Conservation (phyloP, 1,140 invertebrate species). For the Triops cancriformis region DNA sequence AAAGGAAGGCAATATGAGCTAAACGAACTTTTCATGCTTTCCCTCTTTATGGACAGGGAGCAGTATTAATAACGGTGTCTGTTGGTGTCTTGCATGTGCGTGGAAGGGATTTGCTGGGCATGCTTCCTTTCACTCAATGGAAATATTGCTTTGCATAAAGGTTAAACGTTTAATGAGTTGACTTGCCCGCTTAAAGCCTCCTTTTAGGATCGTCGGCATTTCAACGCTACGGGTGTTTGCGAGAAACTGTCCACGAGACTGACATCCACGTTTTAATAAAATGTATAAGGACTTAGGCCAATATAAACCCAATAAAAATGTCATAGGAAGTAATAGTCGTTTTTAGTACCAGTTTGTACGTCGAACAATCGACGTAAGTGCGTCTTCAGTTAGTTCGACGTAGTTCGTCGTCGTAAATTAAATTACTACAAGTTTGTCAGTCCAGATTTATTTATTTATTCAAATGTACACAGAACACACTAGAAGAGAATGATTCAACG, state of each 20-base stretch:
- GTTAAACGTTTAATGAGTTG: neutral
- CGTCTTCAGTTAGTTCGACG: too few relatives aligned
- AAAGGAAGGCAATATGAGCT: too few relatives aligned
- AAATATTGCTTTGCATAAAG: neutral
- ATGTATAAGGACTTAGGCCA: too few relatives aligned
- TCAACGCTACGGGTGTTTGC: neutral
- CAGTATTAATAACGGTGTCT: neutral
- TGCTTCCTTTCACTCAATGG: neutral
- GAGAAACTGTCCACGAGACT: neutral
- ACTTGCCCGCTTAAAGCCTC: neutral
- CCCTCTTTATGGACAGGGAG: neutral
- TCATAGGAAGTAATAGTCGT: too few relatives aligned
- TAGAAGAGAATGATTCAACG: neutral
- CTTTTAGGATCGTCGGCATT: neutral
- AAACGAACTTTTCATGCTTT: too few relatives aligned
- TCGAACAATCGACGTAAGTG: too few relatives aligned
- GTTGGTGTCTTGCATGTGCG: neutral
- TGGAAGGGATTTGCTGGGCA: neutral
- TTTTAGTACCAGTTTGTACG: too few relatives aligned
- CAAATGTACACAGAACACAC: neutral
- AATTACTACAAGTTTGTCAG: neutral
- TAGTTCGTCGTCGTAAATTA: too few relatives aligned
- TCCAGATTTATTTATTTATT: neutral
- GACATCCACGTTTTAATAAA: neutral
- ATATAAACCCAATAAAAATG: too few relatives aligned